Conservation (phyloP, 2,797 vertebrate genomes). For the Gymnocypris eckloni region DNA sequence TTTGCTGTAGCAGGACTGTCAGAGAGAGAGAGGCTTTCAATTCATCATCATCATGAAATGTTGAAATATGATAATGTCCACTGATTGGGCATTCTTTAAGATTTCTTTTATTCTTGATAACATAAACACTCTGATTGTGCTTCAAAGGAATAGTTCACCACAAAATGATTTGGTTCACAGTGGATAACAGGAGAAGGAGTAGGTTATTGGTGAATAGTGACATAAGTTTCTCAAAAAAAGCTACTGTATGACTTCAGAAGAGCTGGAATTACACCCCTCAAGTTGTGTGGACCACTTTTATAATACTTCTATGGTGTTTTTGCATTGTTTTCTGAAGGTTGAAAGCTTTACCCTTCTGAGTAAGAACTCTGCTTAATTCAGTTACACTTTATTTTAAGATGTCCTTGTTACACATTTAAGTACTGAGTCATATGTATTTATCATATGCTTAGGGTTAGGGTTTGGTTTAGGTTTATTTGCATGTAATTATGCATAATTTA, state of each 20-base stretch:
- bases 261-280: background rate
- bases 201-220: background rate
- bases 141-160: background rate
- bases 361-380: background rate
- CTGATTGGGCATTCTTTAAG: conserved; percentile 29
- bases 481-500: too few relatives aligned
- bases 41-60: conserved; percentile 30
- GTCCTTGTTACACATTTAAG: background rate
- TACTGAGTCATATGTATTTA: background rate
- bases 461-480: too few relatives aligned
- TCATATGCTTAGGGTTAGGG: too few relatives aligned
- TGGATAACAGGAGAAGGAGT: background rate
- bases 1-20: conserved; percentile 86
- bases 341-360: background rate
- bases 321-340: background rate
- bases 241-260: background rate
- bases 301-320: background rate
- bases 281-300: background rate
- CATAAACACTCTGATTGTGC: conserved; percentile 45
- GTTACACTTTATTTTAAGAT: background rate
- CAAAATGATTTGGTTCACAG: background rate
- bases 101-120: conserved; percentile 22
- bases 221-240: background rate
- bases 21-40: conserved; percentile 1
- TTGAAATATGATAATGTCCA: conserved; percentile 31